Evolutionary conservation across 2,797 vertebrate genomes (phyloP).

Genomic region (Galaxias olidus): DNA sequence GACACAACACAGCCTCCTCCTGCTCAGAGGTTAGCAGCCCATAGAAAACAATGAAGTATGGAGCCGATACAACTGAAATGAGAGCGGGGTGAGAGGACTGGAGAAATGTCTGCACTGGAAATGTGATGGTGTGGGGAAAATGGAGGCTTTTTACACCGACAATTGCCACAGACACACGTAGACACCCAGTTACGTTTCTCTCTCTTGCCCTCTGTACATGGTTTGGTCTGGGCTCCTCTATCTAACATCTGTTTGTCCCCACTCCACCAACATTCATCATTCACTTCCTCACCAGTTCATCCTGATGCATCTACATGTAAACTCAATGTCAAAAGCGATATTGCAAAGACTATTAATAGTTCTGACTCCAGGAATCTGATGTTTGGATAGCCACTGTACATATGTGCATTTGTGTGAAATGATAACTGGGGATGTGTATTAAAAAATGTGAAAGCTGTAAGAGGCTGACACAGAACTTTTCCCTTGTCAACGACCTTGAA

Average conservation of each 20-base stretch:
- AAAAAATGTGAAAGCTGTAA: too few relatives aligned
- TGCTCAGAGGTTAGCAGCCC: background rate
- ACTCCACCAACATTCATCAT: background rate
- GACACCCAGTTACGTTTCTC: background rate
- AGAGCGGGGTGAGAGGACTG: background rate
- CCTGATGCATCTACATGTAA: background rate
- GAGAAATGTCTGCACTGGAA: background rate
- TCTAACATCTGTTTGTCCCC: background rate
- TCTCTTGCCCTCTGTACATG: background rate
- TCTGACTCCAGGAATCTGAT: constrained; percentile 38
- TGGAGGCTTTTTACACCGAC: constrained; percentile 2
- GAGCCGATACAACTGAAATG: constrained; percentile 7
- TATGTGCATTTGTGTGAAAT: background rate
- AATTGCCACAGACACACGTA: too few relatives aligned
- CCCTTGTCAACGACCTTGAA: constrained; percentile 51
- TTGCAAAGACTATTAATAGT: constrained; percentile 6
- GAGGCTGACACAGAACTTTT: too few relatives aligned
- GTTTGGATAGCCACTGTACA: constrained; percentile 36
- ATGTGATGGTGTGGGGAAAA: constrained; percentile 14
- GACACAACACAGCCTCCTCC: background rate
- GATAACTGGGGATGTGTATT: too few relatives aligned
- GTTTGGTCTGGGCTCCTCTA: background rate
- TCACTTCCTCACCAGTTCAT: background rate
- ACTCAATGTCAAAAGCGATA: background rate
- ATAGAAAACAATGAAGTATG: background rate